Evolutionary conservation across 2,888 invertebrate genomes (phyloP).

Genomic region (Oxystoma pomonae): DNA sequence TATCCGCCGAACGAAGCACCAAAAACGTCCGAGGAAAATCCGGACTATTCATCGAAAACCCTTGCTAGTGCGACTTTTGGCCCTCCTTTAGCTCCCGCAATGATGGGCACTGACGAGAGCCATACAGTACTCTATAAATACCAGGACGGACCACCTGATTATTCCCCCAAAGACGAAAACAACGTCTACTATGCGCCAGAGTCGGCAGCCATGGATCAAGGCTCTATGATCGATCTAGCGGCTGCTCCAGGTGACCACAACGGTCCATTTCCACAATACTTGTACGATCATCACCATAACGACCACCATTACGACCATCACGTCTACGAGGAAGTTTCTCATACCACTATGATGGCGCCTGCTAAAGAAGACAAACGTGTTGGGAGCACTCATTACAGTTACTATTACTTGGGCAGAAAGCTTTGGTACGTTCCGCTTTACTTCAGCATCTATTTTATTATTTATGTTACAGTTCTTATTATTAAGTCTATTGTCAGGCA

Average conservation of each 20-base stretch:
- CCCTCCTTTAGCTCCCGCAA: slow-evolving; percentile 7
- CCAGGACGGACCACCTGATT: slow-evolving; percentile 26
- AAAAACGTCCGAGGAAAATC: slow-evolving; percentile 19
- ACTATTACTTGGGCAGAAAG: slow-evolving; percentile 71
- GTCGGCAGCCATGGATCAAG: no score
- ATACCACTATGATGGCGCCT: slow-evolving; percentile 48
- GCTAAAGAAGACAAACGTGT: slow-evolving; percentile 56
- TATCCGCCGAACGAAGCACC: slow-evolving; percentile 24
- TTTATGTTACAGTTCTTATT: slow-evolving; percentile 68
- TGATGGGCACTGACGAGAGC: slow-evolving; percentile 20
- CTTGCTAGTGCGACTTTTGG: background rate
- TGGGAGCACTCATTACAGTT: slow-evolving; percentile 61
- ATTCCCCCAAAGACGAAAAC: slow-evolving; percentile 31
- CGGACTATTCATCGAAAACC: slow-evolving; percentile 29
- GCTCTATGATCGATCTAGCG: background rate
- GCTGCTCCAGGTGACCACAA: background rate
- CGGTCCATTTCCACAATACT: slow-evolving; percentile 41
- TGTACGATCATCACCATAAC: slow-evolving; percentile 42
- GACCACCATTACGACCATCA: no score
- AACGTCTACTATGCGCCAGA: slow-evolving; percentile 33
- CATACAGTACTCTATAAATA: slow-evolving; percentile 2
- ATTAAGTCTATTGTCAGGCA: slow-evolving; percentile 69
- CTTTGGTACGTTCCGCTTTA: slow-evolving; percentile 72
- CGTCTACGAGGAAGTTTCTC: slow-evolving; percentile 44
- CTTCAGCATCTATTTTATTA: slow-evolving; percentile 67